phyloP scores from a whole-genome alignment of 2,113 vertebrate species.

The Burhinus bistriatus region DNA sequence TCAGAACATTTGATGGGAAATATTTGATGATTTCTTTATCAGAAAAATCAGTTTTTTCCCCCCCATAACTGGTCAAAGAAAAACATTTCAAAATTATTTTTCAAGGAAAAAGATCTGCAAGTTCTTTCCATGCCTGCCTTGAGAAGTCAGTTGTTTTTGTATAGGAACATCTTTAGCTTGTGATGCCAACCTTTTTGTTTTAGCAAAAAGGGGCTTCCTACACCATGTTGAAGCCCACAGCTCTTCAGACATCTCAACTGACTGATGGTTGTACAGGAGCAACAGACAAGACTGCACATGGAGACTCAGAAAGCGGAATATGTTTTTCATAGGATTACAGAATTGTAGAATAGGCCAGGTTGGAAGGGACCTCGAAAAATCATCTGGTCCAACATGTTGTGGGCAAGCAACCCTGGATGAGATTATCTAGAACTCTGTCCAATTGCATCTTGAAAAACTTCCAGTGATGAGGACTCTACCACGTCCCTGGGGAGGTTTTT shows the following conservation, averaged over 20 bases:
- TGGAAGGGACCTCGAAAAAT: not conserved
- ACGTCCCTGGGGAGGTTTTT: fast-evolving
- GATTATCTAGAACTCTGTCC: not conserved
- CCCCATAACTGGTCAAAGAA: not conserved
- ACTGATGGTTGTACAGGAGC: not conserved
- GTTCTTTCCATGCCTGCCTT: not conserved
- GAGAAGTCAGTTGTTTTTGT: not conserved
- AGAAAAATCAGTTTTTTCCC: not conserved
- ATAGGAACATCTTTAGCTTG: not conserved
- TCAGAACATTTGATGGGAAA: not conserved
- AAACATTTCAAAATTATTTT: not conserved
- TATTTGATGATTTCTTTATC: not conserved
- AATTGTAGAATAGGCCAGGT: not conserved
- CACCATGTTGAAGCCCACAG: not conserved
- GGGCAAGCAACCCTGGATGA: not conserved
- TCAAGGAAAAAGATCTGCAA: not conserved
- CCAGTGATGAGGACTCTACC: not conserved
- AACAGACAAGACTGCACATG: not conserved
- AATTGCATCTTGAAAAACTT: not conserved
- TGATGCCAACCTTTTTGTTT: not conserved
- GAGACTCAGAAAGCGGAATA: not conserved
- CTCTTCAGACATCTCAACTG: not conserved
- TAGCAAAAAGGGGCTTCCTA: not conserved
- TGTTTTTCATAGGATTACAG: not conserved
- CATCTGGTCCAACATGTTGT: not conserved